Evolutionary conservation across 2,797 vertebrate species (phyloP).

Genomic region (Schizothorax lantsangensis): DNA sequence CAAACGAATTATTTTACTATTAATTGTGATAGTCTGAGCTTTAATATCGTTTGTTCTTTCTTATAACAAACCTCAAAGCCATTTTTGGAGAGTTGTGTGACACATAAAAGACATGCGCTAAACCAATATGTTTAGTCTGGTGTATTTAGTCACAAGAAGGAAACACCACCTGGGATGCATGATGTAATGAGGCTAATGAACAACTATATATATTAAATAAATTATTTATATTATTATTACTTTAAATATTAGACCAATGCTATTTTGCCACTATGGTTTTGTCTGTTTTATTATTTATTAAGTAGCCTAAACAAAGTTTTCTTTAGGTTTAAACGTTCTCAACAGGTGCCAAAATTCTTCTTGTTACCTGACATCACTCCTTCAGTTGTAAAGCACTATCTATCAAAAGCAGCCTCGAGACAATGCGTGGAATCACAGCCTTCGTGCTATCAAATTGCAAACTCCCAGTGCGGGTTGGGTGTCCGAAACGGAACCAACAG

Average conservation of each 20-base stretch:
- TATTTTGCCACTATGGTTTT: background rate
- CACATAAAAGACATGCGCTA: conserved; percentile 54
- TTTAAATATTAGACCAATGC: background rate
- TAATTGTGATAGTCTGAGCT: background rate
- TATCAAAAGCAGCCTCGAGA: conserved; percentile 43
- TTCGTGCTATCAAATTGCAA: conserved; percentile 50
- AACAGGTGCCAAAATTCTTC: conserved; percentile 43
- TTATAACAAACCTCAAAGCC: conserved; percentile 20
- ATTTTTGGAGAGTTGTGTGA: conserved; percentile 38
- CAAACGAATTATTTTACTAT: background rate
- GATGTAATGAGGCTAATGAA: conserved; percentile 42
- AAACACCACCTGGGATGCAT: conserved; percentile 66
- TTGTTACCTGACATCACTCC: conserved; percentile 49
- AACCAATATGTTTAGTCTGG: conserved; percentile 73
- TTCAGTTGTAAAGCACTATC: conserved; percentile 44
- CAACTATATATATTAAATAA: background rate
- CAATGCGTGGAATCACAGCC: conserved; percentile 53
- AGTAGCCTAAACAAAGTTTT: background rate
- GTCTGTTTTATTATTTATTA: background rate
- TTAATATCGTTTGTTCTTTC: background rate
- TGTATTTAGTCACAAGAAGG: conserved; percentile 72
- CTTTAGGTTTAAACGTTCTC: conserved; percentile 4
- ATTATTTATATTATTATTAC: background rate
- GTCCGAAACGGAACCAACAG: conserved; percentile 51
- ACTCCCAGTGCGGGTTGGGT: conserved; percentile 51